A percentile compares a stretch with the other conserved stretches of the same genome.
Conservation (phyloP, 2,113 vertebrate genomes). For the Ciconia stormi region DNA sequence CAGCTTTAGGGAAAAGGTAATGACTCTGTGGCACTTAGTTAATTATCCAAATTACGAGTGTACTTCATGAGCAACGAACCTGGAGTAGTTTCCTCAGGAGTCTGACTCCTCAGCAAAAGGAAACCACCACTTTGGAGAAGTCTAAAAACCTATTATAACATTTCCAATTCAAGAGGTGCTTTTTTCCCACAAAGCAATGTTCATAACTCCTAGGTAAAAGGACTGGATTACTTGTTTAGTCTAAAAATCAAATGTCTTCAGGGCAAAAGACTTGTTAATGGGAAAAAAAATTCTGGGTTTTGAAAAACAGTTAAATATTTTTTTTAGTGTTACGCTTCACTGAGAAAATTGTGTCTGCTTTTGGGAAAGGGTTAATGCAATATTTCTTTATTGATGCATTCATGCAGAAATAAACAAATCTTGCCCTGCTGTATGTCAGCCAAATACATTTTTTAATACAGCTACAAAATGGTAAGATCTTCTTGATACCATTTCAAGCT, state of each 20-base stretch:
- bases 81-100: neutral
- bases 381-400: neutral
- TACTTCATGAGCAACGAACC: neutral
- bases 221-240: neutral
- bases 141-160: neutral
- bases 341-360: neutral
- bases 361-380: neutral
- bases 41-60: neutral
- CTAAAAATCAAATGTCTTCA: neutral
- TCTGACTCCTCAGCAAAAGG: neutral
- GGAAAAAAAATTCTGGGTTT: neutral
- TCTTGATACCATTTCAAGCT: slow-evolving; percentile 2
- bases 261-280: neutral
- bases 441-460: neutral
- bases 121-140: neutral
- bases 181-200: neutral
- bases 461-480: neutral
- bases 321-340: neutral
- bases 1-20: slow-evolving; percentile 30
- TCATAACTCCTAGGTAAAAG: neutral
- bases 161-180: neutral
- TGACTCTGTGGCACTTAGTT: neutral
- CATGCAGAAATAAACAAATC: neutral
- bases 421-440: neutral
- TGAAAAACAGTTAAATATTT: neutral